Conservation (phyloP, 2,797 vertebrate genomes). For the Tiaroga cobitis region DNA sequence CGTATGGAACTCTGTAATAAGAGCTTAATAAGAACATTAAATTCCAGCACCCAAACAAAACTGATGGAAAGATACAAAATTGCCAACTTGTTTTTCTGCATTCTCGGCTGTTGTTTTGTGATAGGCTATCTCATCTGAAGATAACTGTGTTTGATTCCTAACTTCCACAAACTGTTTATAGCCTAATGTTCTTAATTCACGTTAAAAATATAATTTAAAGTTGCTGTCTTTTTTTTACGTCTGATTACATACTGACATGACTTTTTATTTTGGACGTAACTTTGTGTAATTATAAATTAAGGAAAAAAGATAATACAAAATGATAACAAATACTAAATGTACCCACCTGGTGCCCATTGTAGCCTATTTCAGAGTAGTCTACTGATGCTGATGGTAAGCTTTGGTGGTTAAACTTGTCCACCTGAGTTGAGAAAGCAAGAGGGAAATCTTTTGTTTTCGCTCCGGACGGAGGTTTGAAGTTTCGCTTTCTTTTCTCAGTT, state of each 20-base stretch:
- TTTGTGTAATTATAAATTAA: not conserved
- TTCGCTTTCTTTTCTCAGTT: not conserved
- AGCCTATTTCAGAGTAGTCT: not conserved
- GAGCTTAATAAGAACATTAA: not conserved
- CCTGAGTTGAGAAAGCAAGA: not conserved
- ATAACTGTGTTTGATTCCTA: not conserved
- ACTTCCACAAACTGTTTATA: not conserved
- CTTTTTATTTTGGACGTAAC: not conserved
- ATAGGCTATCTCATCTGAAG: not conserved
- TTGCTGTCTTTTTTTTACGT: not conserved
- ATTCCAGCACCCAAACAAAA: not conserved
- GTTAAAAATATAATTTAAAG: not conserved
- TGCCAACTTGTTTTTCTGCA: not conserved
- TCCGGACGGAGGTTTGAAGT: not conserved
- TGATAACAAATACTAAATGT: not conserved
- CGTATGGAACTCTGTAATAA: not conserved
- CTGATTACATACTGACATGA: not conserved
- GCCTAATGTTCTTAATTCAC: not conserved
- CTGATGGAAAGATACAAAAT: not conserved
- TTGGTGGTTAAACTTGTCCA: not conserved
- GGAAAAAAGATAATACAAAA: too few relatives aligned
- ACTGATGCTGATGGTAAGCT: not conserved
- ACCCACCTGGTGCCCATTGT: constrained; percentile 22
- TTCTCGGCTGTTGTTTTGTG: not conserved
- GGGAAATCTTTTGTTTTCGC: not conserved